Evolutionary conservation across 1,140 invertebrate species (phyloP).

Genomic region (Galleria mellonella): DNA sequence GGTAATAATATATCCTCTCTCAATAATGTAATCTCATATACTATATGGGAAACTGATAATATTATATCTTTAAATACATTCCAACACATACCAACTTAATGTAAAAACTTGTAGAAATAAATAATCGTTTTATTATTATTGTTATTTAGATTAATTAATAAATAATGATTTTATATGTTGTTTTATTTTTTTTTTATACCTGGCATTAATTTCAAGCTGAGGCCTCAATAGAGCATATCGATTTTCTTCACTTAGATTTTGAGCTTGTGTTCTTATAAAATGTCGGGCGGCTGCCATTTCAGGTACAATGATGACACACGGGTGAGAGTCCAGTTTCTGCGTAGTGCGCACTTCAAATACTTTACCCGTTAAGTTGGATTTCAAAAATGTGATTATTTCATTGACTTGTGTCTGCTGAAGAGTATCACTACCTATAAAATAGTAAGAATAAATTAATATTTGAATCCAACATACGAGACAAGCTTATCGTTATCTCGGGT

Average conservation of each 20-base stretch:
- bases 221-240: constrained; percentile 91
- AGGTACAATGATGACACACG: constrained; percentile 94
- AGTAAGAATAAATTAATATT: constrained; percentile 7
- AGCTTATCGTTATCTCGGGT: too few relatives aligned
- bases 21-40: too few relatives aligned
- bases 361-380: constrained; percentile 83
- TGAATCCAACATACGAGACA: too few relatives aligned
- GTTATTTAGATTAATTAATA: too few relatives aligned
- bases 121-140: too few relatives aligned
- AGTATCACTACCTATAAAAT: constrained; percentile 78
- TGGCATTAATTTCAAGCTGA: constrained; percentile 94
- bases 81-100: too few relatives aligned
- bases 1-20: too few relatives aligned
- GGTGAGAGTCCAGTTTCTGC: constrained; percentile 89
- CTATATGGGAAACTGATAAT: too few relatives aligned
- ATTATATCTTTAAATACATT: too few relatives aligned
- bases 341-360: constrained; percentile 89
- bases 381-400: constrained; percentile 86
- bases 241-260: constrained; percentile 89
- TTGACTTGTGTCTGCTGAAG: constrained; percentile 84
- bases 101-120: too few relatives aligned
- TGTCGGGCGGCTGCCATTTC: constrained; percentile 97
- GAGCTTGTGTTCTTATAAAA: constrained; percentile 92
- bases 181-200: constrained; percentile 63
- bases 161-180: too few relatives aligned